phyloP scores from a whole-genome alignment of 2,113 vertebrate species.

The Sarotherodon lohbergeri region DNA sequence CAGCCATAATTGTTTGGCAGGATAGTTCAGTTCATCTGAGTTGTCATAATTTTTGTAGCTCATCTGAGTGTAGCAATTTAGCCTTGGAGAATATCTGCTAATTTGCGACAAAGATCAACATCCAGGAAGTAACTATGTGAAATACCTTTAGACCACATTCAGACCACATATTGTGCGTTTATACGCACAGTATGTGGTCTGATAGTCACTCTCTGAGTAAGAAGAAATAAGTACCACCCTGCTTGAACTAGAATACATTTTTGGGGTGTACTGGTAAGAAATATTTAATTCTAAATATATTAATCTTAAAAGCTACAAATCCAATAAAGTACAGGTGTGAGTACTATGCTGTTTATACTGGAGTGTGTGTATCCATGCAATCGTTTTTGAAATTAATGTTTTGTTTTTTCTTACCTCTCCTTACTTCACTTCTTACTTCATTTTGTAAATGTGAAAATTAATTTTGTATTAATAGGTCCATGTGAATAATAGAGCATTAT shows the following conservation, averaged over 20 bases:
- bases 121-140: not conserved
- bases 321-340: not conserved
- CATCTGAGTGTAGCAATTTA: not conserved
- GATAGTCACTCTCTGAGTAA: not conserved
- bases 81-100: not conserved
- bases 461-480: not conserved
- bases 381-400: not conserved
- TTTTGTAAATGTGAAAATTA: not conserved
- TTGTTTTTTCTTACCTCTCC: not conserved
- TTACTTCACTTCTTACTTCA: not conserved
- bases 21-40: not conserved
- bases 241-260: not conserved
- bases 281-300: not conserved
- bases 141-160: not conserved
- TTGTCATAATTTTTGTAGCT: not conserved
- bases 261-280: not conserved
- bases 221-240: not conserved
- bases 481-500: constrained; percentile 17
- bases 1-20: not conserved
- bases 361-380: not conserved
- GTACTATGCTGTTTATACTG: not conserved
- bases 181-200: not conserved
- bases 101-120: not conserved
- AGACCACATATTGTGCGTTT: not conserved
- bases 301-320: not conserved